phyloP scores from a whole-genome alignment of 2,888 invertebrate genomes.

The Melanostoma mellinum region DNA sequence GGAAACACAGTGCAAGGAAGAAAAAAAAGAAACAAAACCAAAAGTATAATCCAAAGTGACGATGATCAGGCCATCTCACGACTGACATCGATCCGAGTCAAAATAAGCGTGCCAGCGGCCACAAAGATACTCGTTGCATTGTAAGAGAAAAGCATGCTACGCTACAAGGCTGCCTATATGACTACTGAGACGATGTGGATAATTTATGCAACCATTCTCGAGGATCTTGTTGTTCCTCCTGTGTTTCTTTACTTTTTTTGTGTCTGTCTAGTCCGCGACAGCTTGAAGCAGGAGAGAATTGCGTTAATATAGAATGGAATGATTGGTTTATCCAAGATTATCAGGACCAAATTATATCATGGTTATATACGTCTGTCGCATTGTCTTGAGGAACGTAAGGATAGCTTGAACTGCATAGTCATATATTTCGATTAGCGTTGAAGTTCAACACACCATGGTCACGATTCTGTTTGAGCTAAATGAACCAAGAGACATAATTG shows the following conservation, averaged over 20 bases:
- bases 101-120: conserved; percentile 72
- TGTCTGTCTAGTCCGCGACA: conserved; percentile 29
- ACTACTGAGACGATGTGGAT: conserved; percentile 61
- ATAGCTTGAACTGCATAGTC: conserved; percentile 20
- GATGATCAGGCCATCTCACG: conserved; percentile 72
- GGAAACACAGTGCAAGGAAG: conserved; percentile 35
- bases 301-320: conserved; percentile 52
- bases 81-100: conserved; percentile 72
- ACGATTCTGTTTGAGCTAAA: too few species aligned
- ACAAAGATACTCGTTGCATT: conserved; percentile 51
- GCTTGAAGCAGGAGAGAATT: conserved; percentile 40
- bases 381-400: conserved; percentile 14
- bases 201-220: conserved; percentile 67
- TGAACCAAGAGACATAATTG: too few species aligned
- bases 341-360: conserved; percentile 68
- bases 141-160: conserved; percentile 1
- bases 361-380: conserved; percentile 15
- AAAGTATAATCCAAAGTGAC: conserved; percentile 65
- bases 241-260: background rate
- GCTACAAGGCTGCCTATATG: conserved; percentile 58
- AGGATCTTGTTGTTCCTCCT: conserved; percentile 17
- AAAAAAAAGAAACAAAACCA: conserved; percentile 12
- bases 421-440: conserved; percentile 36
- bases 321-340: conserved; percentile 72
- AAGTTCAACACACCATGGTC: too few species aligned